Evolutionary conservation across 2,888 invertebrate genomes (phyloP), one percentile per base, ranked within the genome.

Genomic region (Drosophila paramelanica): DNA sequence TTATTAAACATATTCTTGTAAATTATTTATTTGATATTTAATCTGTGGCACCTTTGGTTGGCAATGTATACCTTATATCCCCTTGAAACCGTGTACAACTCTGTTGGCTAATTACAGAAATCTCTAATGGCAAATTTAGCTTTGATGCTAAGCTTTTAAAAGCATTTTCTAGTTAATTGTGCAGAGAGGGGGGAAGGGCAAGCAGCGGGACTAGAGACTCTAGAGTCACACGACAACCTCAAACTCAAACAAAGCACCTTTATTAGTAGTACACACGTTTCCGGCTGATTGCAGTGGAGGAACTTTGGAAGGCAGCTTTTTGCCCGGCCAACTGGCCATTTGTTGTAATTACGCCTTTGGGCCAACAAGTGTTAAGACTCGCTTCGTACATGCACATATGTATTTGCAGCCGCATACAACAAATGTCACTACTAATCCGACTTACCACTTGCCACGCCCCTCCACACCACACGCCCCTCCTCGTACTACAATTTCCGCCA

Each of bases 311-410:
- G 73, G 39, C 42, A 66, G 56, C 42, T 69, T 67, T 66, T 45
- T 4, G 13, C 36, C 41, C 41, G 41, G 10, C 17, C 25, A 38
- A 46, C 20, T 69, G 57, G 53, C 73, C 88, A 77, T 87, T 81
- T 81, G 74, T 77, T 89, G 81, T 87, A 89, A 89, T 88, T 89
- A 89, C 89, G 76, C 74, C 74, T 85, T 84, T 81, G 81, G 82
- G 87, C 80, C 81, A 85, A 85, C 89, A 88, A 89, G 82, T 89
- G 85, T 82, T 82, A 75, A 66, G 70, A 61, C 80, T 57, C 64
- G 59, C 45, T 31, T 31, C 46, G 38, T 56, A 42, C 58, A 52
- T 38, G 38, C 39, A 59, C 50, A 52, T 47, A 52, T 31, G 33
- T 14, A 52, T 31, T 41, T 14, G 33, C 50, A 61, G 39, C 20